Evolutionary conservation across 2,888 invertebrate genomes (phyloP), one percentile per base, ranked within the genome.

Genomic region (Stictocephala bisonia): DNA sequence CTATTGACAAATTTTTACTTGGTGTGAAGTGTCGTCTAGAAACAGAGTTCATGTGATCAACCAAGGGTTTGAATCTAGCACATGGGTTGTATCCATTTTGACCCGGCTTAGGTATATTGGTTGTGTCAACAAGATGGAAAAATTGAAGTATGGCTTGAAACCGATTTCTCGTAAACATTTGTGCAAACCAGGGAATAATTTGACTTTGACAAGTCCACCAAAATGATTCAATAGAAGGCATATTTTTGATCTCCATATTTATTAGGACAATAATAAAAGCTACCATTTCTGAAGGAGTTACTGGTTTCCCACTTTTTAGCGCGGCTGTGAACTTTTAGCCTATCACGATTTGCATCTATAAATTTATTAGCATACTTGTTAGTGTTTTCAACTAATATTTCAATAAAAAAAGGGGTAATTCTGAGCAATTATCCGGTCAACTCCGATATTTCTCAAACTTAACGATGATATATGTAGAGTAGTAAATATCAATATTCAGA

Each of bases 61-160:
- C 27, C 1, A 67, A 6, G 15, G 50, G 67, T 15, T 27, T 15
- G n/a, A 67, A 67, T 20, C 24, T 48, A 20, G 48, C 48, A 50
- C 48, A 48, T n/a, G 67, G 48, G 18, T 67, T 27, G 3, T 44
- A 67, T 4, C 9, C 3, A 7, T 26, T 44, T 50, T 48, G 26
- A 1, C 48, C 26, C 0, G 48, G 7, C 3, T 26, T 44, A 1
- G 13, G n/a, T n/a, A 15, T 67, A 18, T 67, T 31, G n/a, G n/a
- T n/a, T n/a, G n/a, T n/a, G n/a, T n/a, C n/a, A 6, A 67, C 67
- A 0, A 67, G 2, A 18, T 67, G 67, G 26, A 67, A 67, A 67
- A 48, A 67, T 24, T n/a, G 1, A 9, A 67, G 41, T 6, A 67
- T 6, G n/a, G 22, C n/a, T 15, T 67, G 50, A 27, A 67, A 48